Base-by-base conservation (phyloP, 2,888 invertebrate genomes). In the Rhorus exstirpatorius region DNA sequence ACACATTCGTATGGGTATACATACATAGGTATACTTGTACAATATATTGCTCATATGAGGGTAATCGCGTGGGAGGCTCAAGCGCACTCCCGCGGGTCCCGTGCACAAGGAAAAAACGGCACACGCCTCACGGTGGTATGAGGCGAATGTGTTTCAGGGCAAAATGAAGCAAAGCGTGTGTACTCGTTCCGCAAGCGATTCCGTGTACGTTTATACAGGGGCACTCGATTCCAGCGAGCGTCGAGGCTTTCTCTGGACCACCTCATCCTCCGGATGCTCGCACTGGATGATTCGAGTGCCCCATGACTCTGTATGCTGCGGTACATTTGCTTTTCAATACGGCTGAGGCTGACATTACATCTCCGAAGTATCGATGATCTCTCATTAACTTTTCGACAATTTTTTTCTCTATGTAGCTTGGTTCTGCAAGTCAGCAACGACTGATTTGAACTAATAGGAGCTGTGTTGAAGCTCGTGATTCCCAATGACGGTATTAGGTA, bases 231-330 rank as follows among this genome's bases (percentile, higher is more conserved):
- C 68, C 46, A 71, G 83, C 85, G 72, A 86, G 79, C 75, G 83
- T 83, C 85, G 88, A 89, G 90, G 91, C 92, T 92, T 92, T 92
- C 92, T 92, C 92, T 91, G 92, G 90, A 90, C 89, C 91, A 92
- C 90, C 90, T 90, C 92, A 92, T 91, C 92, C 91, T 91, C 92
- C 88, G 44, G 60, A 91, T 88, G 81, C 65, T 81, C n/a, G n/a
- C 79, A 79, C 70, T 84, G 83, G 83, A 84, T 80, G 79, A 68
- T 58, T 63, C 63, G 72, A 63, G 74, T 24, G 38, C 44, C 84
- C 86, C 77, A 86, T 79, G 84, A 85, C 65, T 83, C 71, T 53
- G 7, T 76, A 85, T 80, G 80, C 81, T 51, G 14, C 19, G 26
- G 38, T 35, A 58, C 12, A 12, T 12, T 35, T 31, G 65, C 10